Conservation (phyloP, 1,140 invertebrate genomes). For the Euwallacea similis region DNA sequence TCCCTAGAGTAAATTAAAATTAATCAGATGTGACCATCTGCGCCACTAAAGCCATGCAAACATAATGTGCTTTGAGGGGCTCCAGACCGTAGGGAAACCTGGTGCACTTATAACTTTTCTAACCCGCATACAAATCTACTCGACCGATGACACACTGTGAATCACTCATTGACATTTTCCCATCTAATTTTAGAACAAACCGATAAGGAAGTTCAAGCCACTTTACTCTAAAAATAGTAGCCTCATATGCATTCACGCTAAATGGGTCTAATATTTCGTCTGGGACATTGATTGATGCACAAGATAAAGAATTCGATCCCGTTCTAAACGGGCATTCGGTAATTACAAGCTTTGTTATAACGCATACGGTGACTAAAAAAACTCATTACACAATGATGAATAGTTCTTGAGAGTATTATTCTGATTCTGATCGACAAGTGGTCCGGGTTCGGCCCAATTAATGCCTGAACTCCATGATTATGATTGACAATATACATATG, state of each 20-base stretch:
- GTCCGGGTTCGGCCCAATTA: not conserved
- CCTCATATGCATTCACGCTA: not conserved
- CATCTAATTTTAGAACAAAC: constrained; percentile 4
- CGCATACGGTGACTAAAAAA: constrained; percentile 3
- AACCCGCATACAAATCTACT: not conserved
- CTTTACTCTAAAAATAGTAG: not conserved
- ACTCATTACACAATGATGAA: constrained; percentile 2
- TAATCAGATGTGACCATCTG: too few species aligned
- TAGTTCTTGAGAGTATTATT: not conserved
- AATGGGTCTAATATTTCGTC: not conserved
- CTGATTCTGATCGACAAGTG: not conserved
- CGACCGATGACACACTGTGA: not conserved
- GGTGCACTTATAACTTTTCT: too few species aligned
- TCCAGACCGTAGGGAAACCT: too few species aligned
- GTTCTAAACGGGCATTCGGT: constrained; percentile 1
- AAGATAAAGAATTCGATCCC: constrained; percentile 5
- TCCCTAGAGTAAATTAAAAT: too few species aligned
- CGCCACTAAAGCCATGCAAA: too few species aligned
- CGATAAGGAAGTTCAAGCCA: not conserved
- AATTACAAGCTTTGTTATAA: constrained; percentile 4
- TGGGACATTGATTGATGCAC: constrained; percentile 6
- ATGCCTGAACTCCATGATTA: not conserved
- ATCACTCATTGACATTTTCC: not conserved
- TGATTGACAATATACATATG: not conserved
- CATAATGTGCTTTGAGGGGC: too few species aligned